A percentile compares a stretch with the other conserved stretches of the same genome.
phyloP scores from a whole-genome alignment of 2,888 invertebrate genomes.

The Ceriagrion tenellum region DNA sequence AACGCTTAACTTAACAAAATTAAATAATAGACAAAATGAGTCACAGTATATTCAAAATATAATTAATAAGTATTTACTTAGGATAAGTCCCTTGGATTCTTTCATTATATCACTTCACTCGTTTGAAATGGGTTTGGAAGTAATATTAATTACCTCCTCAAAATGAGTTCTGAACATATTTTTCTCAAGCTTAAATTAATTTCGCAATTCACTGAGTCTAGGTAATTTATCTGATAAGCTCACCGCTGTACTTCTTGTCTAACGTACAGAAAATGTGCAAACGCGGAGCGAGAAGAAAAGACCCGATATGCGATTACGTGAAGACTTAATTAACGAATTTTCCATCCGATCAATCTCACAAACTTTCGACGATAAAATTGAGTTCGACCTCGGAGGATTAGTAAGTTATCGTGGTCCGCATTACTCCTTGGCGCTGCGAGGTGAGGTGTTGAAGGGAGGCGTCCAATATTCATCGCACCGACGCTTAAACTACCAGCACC shows the following conservation, averaged over 20 bases:
- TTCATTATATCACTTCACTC: too few relatives aligned
- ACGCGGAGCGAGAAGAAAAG: not conserved
- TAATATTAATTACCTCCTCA: too few relatives aligned
- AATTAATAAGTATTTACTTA: too few relatives aligned
- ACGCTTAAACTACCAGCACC: too few relatives aligned
- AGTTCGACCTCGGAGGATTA: not conserved
- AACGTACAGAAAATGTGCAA: not conserved
- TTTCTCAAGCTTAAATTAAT: too few relatives aligned
- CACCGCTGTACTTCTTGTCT: not conserved
- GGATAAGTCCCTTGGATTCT: too few relatives aligned
- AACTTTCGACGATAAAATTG: not conserved
- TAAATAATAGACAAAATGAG: too few relatives aligned
- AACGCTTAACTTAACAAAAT: too few relatives aligned
- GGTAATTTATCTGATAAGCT: not conserved
- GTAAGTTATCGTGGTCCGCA: not conserved
- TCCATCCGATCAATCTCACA: slow-evolving; percentile 9
- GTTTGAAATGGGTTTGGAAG: too few relatives aligned
- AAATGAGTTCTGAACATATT: too few relatives aligned
- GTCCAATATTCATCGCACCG: not conserved
- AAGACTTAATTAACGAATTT: not conserved
- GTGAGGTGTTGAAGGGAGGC: not conserved
- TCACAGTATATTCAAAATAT: too few relatives aligned
- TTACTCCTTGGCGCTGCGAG: not conserved
- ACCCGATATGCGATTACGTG: not conserved
- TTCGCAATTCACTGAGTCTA: too few relatives aligned